A percentile compares a stretch with the other conserved stretches of the same genome.
Evolutionary conservation across 1,140 invertebrate genomes (phyloP).

Genomic region (Marisa cornuarietis): DNA sequence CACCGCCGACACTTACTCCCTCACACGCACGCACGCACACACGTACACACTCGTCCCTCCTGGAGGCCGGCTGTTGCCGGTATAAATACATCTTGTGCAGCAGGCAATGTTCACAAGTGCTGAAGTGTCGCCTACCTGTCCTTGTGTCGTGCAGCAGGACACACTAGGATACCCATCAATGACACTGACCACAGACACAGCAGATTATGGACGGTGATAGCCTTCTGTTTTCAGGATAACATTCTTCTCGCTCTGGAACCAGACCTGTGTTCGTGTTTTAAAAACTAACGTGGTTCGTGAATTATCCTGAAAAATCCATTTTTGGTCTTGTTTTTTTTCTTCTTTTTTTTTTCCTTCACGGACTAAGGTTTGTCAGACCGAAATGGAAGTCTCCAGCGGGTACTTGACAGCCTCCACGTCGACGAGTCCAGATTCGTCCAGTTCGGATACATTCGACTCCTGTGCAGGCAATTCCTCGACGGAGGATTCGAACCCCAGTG

Average conservation of each 20-base stretch:
- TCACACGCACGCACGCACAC: slow-evolving; percentile 2
- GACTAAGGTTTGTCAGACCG: neutral
- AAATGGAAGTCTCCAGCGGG: neutral
- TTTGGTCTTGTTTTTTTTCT: no score
- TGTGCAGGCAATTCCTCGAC: neutral
- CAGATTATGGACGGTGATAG: neutral
- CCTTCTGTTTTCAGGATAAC: no score
- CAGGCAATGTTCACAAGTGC: neutral
- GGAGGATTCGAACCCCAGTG: neutral
- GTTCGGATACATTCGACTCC: neutral
- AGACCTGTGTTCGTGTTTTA: no score
- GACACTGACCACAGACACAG: neutral
- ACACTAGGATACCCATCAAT: neutral
- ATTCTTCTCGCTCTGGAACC: no score
- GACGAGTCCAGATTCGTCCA: neutral
- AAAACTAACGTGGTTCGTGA: no score
- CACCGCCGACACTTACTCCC: neutral
- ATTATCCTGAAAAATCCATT: no score
- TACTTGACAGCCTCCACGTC: neutral
- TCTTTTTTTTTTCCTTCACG: neutral
- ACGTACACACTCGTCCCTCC: neutral
- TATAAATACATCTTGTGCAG: neutral
- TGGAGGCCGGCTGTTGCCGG: neutral
- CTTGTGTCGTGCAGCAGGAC: no score
- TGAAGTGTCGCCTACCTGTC: neutral